phyloP scores from a whole-genome alignment of 2,888 invertebrate species.

The Beris chalybata region DNA sequence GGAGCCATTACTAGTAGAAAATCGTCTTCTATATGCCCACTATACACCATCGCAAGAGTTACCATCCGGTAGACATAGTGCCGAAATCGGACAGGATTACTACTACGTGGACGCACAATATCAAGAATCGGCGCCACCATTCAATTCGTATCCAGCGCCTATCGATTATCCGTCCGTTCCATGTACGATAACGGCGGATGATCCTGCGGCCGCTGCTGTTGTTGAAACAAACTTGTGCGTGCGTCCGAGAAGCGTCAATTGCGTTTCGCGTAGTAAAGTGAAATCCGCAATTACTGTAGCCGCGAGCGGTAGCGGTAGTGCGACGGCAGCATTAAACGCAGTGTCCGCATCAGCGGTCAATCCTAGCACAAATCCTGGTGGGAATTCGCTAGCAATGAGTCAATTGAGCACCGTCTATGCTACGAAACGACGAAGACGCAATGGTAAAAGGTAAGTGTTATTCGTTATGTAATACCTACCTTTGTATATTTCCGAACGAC shows the following conservation, averaged over 20 bases:
- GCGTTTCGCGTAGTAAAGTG: conserved; percentile 14
- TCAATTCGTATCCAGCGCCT: conserved; percentile 25
- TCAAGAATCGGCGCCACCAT: conserved; percentile 25
- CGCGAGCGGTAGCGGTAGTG: background rate
- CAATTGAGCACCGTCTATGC: conserved; percentile 96
- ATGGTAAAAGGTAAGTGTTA: conserved; percentile 86
- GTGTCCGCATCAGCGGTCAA: background rate
- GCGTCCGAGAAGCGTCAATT: conserved; percentile 1
- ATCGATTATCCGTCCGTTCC: conserved; percentile 31
- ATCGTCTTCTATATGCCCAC: conserved; percentile 36
- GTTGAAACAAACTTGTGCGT: conserved; percentile 13
- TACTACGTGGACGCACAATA: conserved; percentile 26
- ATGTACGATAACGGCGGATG: conserved; percentile 39
- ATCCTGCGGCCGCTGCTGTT: conserved; percentile 19
- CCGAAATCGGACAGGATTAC: conserved; percentile 28
- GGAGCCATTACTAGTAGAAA: conserved; percentile 39
- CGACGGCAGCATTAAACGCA: background rate
- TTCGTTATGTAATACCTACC: background rate
- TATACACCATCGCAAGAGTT: conserved; percentile 24
- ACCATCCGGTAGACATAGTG: conserved; percentile 13
- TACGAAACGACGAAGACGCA: conserved; percentile 90
- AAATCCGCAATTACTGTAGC: conserved; percentile 20
- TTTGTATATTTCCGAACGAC: background rate
- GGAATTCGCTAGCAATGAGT: conserved; percentile 64
- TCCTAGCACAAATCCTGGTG: conserved; percentile 5